These are phyloP conservation scores for Micropoecilia bifurca DNA, from an alignment of 2,797 vertebrate genomes.

Conservation along the genomic window DNA sequence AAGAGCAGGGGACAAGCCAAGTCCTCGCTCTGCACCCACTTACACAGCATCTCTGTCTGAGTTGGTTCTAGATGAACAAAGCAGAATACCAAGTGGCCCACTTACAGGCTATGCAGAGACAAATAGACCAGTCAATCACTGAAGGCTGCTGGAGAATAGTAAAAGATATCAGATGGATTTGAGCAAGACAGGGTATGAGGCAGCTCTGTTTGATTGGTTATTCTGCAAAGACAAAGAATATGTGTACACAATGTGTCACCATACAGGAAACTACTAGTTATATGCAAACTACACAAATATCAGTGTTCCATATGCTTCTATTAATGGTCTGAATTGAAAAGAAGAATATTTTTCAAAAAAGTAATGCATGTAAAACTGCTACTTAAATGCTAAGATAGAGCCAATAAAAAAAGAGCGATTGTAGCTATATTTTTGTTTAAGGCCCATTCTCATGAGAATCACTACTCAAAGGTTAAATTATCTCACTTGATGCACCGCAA, in stretches of 20 bases:
- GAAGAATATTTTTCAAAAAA: background rate
- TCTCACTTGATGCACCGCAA: background rate
- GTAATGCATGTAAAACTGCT: background rate
- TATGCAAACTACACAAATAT: slow-evolving; percentile 5
- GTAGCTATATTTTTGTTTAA: slow-evolving; percentile 19
- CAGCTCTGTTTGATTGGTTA: slow-evolving; percentile 36
- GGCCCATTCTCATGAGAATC: background rate
- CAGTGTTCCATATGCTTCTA: slow-evolving; percentile 5
- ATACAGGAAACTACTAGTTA: slow-evolving; percentile 18
- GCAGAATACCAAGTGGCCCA: slow-evolving; percentile 80
- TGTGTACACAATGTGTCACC: slow-evolving; percentile 29
- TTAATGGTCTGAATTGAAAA: slow-evolving; percentile 19
- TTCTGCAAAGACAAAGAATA: slow-evolving; percentile 31
- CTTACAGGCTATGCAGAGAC: slow-evolving; percentile 74
- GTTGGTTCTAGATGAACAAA: slow-evolving; percentile 74
- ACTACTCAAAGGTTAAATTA: too few relatives aligned
- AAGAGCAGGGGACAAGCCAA: slow-evolving; percentile 51
- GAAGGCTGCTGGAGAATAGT: slow-evolving; percentile 70
- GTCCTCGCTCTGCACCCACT: slow-evolving; percentile 48
- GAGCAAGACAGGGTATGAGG: slow-evolving; percentile 10
- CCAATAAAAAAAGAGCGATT: background rate
- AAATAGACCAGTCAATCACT: slow-evolving; percentile 82
- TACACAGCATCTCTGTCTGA: slow-evolving; percentile 72
- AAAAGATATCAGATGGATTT: slow-evolving; percentile 54
- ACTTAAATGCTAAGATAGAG: slow-evolving; percentile 9